Base-by-base conservation (phyloP, 35 echinoderm and acorn worm genomes). In the Ophiothrix spiculata region DNA sequence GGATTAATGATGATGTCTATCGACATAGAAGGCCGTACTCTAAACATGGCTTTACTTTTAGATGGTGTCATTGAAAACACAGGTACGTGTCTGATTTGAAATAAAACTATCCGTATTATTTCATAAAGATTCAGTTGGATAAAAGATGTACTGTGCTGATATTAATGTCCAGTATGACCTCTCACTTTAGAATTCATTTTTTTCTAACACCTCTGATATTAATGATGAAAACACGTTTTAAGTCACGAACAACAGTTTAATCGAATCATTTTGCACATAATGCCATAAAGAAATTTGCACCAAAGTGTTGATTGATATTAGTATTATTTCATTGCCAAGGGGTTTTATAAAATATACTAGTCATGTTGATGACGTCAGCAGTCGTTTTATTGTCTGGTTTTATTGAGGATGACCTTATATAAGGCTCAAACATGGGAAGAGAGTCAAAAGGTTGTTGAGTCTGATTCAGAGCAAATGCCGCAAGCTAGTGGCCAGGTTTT, bases 51-150 rank as follows among this genome's bases (percentile, higher is more conserved):
- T 11, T 33, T 84, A 2, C 38, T 93, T 4, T 36, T 93, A 25
- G 92, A 93, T 35, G 92, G 92, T 28, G 29, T 93, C 8, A 78
- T 89, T 32, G 92, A 93, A 79, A 84, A 85, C 46, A 63, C 82
- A 77, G 88, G 88, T 79, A 63, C n/a, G n/a, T n/a, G n/a, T n/a
- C n/a, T n/a, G n/a, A n/a, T n/a, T n/a, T n/a, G n/a, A n/a, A n/a
- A n/a, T n/a, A n/a, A n/a, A n/a, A n/a, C n/a, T n/a, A n/a, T n/a
- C n/a, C n/a, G n/a, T n/a, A n/a, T n/a, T n/a, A n/a, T n/a, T n/a
- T n/a, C n/a, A n/a, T n/a, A n/a, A n/a, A n/a, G n/a, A n/a, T n/a
- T n/a, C n/a, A n/a, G n/a, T n/a, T n/a, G n/a, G n/a, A n/a, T n/a
- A n/a, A n/a, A n/a, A n/a, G n/a, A n/a, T n/a, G n/a, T n/a, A n/a